Conservation (phyloP, 35 echinoderm and acorn worm genomes). For the Patiria miniata region DNA sequence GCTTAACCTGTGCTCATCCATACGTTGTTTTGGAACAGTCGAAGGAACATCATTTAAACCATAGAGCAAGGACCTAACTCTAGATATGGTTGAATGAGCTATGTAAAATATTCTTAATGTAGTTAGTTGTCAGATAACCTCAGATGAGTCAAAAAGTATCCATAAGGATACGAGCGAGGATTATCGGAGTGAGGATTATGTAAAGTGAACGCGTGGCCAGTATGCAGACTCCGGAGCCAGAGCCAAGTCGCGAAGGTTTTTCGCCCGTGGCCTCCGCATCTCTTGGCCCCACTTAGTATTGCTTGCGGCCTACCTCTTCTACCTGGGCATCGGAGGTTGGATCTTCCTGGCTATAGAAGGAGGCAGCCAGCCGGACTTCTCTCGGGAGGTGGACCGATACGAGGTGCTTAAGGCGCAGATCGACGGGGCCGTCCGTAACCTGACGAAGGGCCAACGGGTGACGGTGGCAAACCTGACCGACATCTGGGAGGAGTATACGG, state of each 20-base stretch:
- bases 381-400: not conserved
- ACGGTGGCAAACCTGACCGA: not conserved
- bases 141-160: no score
- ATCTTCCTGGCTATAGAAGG: conserved; percentile 56
- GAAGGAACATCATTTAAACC: no score
- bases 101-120: no score
- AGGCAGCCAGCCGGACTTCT: not conserved
- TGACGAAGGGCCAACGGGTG: not conserved
- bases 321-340: conserved; percentile 58
- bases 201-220: not conserved
- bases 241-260: not conserved
- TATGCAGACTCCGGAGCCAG: not conserved
- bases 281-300: conserved; percentile 55
- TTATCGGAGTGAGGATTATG: no score
- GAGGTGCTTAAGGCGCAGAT: not conserved
- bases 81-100: no score
- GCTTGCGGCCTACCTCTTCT: conserved; percentile 47
- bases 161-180: no score
- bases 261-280: not conserved
- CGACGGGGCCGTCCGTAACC: not conserved
- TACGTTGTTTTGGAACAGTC: no score
- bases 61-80: no score
- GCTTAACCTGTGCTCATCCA: no score
- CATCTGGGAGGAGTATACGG: not conserved
- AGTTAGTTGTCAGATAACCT: no score